These are phyloP conservation scores for Phainopepla nitens DNA, from an alignment of 2,113 vertebrate genomes.

Conservation along the genomic window DNA sequence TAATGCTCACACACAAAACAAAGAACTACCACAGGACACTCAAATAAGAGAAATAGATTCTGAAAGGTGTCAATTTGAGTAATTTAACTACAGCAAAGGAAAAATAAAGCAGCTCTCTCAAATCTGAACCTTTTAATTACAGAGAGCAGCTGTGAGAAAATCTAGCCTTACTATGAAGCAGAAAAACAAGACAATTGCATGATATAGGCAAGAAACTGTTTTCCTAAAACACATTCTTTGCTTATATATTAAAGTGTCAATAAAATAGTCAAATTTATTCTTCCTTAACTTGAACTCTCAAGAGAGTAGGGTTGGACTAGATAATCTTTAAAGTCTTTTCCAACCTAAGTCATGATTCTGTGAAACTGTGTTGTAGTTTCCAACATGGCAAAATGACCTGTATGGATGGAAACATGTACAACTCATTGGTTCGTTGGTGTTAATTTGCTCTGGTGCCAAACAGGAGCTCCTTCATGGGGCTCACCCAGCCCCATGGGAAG, in stretches of 20 bases:
- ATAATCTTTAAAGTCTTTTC: not conserved
- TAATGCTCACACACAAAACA: slow-evolving; percentile 46
- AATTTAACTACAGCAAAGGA: slow-evolving; percentile 47
- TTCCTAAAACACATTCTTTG: not conserved
- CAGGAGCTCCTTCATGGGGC: not conserved
- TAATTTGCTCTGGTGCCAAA: not conserved
- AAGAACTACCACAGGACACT: slow-evolving; percentile 40
- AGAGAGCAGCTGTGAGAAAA: not conserved
- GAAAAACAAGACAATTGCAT: not conserved
- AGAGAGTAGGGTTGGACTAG: not conserved
- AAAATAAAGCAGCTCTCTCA: slow-evolving; percentile 44
- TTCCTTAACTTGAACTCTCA: not conserved
- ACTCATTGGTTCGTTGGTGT: not conserved
- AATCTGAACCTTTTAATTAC: slow-evolving; percentile 26
- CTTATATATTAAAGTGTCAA: not conserved
- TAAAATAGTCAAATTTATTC: not conserved
- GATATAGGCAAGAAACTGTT: not conserved
- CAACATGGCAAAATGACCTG: not conserved
- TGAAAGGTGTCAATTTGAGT: slow-evolving; percentile 60
- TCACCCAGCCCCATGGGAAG: not conserved
- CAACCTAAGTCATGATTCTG: not conserved
- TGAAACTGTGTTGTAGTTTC: not conserved
- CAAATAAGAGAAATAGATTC: slow-evolving; percentile 38
- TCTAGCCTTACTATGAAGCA: not conserved
- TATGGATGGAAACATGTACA: rapidly evolving